Percentiles rank a stretch among this genome's conserved stretches.
Evolutionary conservation across 2,113 vertebrate species (phyloP).

Genomic region (human): DNA sequence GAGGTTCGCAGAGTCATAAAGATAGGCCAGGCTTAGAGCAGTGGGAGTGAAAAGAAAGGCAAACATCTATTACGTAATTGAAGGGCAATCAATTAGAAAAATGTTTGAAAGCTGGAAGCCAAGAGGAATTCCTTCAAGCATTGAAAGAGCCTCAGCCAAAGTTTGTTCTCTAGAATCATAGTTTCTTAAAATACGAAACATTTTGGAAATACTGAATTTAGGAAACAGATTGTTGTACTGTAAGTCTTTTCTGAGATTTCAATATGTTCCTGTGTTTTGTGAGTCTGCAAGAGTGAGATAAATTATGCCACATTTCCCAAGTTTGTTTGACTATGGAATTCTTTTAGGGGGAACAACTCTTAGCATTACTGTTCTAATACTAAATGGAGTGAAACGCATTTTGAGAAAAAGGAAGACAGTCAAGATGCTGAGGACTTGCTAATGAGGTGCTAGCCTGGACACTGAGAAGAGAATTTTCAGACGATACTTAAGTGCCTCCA

Average conservation of each 20-base stretch:
- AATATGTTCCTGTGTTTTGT: background rate
- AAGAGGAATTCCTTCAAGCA: background rate
- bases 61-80: background rate
- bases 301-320: background rate
- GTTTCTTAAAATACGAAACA: background rate
- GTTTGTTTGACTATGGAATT: background rate
- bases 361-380: background rate
- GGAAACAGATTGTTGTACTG: background rate
- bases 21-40: background rate
- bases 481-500: background rate
- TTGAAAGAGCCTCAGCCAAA: background rate
- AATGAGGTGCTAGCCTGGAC: background rate
- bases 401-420: background rate
- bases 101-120: background rate
- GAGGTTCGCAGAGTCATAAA: background rate
- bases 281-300: background rate
- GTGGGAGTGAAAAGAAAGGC: background rate
- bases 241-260: background rate
- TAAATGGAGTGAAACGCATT: background rate
- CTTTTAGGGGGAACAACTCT: background rate
- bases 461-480: background rate
- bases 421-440: background rate
- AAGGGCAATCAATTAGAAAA: constrained; percentile 2
- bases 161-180: background rate
- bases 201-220: background rate